Conservation (phyloP, 2,113 vertebrate species). For the Larimichthys crocea region DNA sequence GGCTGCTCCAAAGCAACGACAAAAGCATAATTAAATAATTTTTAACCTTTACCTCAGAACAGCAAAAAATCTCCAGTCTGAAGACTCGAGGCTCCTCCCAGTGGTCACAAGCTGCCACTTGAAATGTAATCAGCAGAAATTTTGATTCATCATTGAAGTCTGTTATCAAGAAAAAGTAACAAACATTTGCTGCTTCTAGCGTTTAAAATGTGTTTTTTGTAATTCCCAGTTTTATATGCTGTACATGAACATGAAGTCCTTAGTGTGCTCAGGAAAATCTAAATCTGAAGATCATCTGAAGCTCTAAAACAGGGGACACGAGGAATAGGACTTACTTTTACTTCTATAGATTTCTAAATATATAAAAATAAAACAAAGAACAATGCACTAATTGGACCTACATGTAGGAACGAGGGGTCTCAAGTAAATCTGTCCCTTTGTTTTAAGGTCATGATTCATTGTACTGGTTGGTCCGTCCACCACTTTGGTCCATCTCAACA, state of each 20-base stretch:
- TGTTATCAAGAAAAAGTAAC: not conserved
- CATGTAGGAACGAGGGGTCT: not conserved
- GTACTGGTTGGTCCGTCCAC: not conserved
- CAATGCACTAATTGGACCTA: not conserved
- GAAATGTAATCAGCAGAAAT: not conserved
- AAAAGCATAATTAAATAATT: not conserved
- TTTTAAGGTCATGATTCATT: not conserved
- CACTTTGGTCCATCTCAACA: not conserved
- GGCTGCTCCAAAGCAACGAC: not conserved
- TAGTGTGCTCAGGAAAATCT: too few species aligned
- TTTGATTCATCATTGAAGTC: not conserved
- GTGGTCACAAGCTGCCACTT: not conserved
- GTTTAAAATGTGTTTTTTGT: too few species aligned
- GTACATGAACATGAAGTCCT: too few species aligned
- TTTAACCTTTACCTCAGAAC: not conserved
- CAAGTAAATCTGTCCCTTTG: not conserved
- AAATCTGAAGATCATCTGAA: not conserved
- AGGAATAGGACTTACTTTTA: too few species aligned
- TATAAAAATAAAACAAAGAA: not conserved
- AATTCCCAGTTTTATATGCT: too few species aligned
- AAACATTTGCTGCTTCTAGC: not conserved
- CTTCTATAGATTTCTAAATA: too few species aligned
- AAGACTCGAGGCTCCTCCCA: not conserved
- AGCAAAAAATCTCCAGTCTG: not conserved
- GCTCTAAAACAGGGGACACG: not conserved